Base-by-base conservation (phyloP, 2,797 vertebrate genomes). In the Siniperca obscura region DNA sequence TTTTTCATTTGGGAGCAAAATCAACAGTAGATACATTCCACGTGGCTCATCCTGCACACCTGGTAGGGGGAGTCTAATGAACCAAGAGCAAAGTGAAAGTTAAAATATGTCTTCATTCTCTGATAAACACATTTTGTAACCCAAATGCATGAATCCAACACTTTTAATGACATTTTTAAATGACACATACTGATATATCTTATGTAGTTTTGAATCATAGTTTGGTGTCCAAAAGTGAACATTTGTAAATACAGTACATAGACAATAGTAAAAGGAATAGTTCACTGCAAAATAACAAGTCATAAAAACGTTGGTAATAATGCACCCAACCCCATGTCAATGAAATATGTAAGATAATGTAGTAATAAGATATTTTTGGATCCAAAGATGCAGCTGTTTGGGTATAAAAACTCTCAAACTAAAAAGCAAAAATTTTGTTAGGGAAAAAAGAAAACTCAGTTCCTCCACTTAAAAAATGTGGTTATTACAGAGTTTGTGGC, bases 11-110 rank as follows among this genome's bases (percentile, higher is more conserved):
- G 52, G 56, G 50, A 82, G 42, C 27, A 74, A 78, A 86, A 84
- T 86, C 34, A n/a, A 74, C 72, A 70, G 44, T 57, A 57, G 72
- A 86, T 77, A 42, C 65, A 80, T 79, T 84, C 74, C 76, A 75
- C 25, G 27, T 53, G 74, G 38, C 55, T 81, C 79, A 73, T 74
- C 57, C 46, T 71, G 74, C 64, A 78, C 80, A 86, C 83, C 79
- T 88, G 75, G 81, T 22, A 65, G 70, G 42, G 46, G 68, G 48
- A 81, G 42, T 75, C 73, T 48, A 53, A 69, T 22, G 16, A 55
- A 40, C 52, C 4, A 30, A 65, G 11, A 77, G 22, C 8, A 46
- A 55, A 66, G n/a, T 30, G 38, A 67, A 82, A 62, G 22, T 19
- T 44, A 5, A 52, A 71, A 30, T 44, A 61, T 34, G 22, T 38